Evolutionary conservation across 2,888 invertebrate genomes (phyloP), one percentile per base, ranked within the genome.

Genomic region (Dynastes hyllus): DNA sequence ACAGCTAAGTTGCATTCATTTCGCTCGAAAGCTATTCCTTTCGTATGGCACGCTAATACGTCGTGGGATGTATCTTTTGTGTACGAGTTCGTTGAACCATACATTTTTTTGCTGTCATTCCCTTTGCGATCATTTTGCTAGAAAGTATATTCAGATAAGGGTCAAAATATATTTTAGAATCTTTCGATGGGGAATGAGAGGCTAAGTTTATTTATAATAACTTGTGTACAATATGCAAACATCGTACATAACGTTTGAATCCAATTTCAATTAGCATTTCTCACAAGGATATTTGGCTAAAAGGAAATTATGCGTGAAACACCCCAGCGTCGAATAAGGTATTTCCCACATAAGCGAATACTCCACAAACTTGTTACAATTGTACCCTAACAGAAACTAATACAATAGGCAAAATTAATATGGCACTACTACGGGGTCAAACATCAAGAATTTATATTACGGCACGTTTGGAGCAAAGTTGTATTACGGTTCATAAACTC

Each of bases 351-450:
- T 27, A 63, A 63, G 63, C 75, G 71, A 76, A 76, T 66, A 40
- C 37, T 53, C 29, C 76, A 8, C 66, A 32, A 76, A 76, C 76
- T 76, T 65, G 66, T 32, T 76, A 76, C 66, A 76, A 76, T 58
- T 65, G 29, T 45, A 51, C 29, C 66, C 66, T 66, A 65, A 32
- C 27, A 76, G 66, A 76, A 76, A 67, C 58, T 76, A 76, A 53
- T 76, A 79, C 79, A 79, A 79, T 79, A 69, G 79, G 53, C 70
- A 67, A 76, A 76, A 79, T 79, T 79, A 79, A 79, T 79, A 79
- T 79, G 76, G 58, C 67, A 65, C 29, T 65, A 65, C 51, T 69
- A 53, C 67, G 40, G 76, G 79, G 79, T 79, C 79, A 79, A 76
- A 76, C 51, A 67, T 70, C 63, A 79, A 79, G 79, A 79, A 79